Conservation (phyloP, 2,113 vertebrate genomes). For the Hyla sarda region DNA sequence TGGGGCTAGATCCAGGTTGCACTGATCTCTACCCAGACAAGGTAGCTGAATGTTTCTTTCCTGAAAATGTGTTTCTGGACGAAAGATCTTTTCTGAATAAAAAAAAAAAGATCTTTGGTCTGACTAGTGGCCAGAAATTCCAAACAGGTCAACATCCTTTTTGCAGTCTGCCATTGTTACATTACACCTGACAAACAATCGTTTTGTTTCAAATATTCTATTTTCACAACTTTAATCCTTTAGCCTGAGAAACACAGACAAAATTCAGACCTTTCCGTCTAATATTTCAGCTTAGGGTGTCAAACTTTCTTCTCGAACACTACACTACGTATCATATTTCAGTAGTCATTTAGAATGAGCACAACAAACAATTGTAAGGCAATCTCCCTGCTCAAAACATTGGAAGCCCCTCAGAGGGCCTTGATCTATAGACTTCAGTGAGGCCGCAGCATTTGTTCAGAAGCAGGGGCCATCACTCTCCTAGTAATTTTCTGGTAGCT, state of each 20-base stretch:
- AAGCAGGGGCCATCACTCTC: constrained; percentile 62
- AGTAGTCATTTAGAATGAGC: neutral
- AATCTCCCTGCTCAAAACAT: constrained; percentile 1
- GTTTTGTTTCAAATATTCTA: too few relatives aligned
- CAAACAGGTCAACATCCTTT: too few relatives aligned
- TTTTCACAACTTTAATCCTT: neutral
- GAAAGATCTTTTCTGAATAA: too few relatives aligned
- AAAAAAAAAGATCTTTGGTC: too few relatives aligned
- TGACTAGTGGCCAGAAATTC: too few relatives aligned
- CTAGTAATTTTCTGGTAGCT: constrained; percentile 68
- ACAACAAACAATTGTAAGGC: constrained; percentile 22
- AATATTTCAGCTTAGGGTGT: neutral
- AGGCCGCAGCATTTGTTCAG: constrained; percentile 58
- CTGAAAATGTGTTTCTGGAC: too few relatives aligned
- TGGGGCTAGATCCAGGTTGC: too few relatives aligned
- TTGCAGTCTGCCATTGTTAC: too few relatives aligned
- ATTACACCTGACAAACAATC: too few relatives aligned
- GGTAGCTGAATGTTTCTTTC: too few relatives aligned
- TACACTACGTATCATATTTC: constrained; percentile 2
- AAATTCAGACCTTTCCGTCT: neutral
- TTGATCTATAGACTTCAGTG: neutral
- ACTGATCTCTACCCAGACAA: too few relatives aligned
- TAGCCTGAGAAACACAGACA: neutral
- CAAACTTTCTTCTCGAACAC: neutral
- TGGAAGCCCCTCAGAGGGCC: neutral